phyloP scores from a whole-genome alignment of 1,140 invertebrate genomes.

The Conopomorpha cramerella region DNA sequence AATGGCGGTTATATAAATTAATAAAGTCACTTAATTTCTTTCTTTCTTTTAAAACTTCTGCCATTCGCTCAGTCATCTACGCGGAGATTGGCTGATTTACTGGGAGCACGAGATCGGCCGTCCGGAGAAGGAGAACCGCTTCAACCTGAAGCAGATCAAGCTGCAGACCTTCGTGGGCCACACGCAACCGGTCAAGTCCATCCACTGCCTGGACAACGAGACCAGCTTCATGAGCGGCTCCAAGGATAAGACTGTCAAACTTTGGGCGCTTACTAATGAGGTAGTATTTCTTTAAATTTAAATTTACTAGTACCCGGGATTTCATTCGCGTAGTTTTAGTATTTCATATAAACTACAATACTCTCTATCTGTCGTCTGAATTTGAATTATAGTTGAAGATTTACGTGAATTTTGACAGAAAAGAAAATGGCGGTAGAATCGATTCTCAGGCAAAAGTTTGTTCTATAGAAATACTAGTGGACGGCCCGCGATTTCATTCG shows the following conservation, averaged over 20 bases:
- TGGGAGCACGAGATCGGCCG: constrained; percentile 96
- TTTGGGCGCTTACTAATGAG: constrained; percentile 64
- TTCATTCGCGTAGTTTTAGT: too few species aligned
- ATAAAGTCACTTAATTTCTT: too few species aligned
- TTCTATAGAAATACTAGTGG: too few species aligned
- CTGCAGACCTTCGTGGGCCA: constrained; percentile 89
- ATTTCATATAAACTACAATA: too few species aligned
- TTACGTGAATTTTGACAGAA: too few species aligned
- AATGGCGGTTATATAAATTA: too few species aligned
- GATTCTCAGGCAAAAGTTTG: too few species aligned
- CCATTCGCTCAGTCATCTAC: constrained; percentile 70
- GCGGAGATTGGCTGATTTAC: constrained; percentile 95
- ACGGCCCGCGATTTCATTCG: too few species aligned
- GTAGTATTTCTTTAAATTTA: constrained; percentile 38
- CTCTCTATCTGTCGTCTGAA: too few species aligned
- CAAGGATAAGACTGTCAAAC: constrained; percentile 17
- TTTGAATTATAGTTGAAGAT: too few species aligned
- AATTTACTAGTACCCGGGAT: too few species aligned
- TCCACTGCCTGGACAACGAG: constrained; percentile 87
- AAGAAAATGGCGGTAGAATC: too few species aligned
- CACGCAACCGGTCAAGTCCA: constrained; percentile 76
- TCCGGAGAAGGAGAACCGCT: constrained; percentile 79
- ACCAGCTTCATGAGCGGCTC: constrained; percentile 54
- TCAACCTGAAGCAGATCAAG: constrained; percentile 96
- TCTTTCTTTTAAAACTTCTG: constrained; percentile 2